Evolutionary conservation across 2,888 invertebrate genomes (phyloP).

Genomic region (Abscondita cerata): DNA sequence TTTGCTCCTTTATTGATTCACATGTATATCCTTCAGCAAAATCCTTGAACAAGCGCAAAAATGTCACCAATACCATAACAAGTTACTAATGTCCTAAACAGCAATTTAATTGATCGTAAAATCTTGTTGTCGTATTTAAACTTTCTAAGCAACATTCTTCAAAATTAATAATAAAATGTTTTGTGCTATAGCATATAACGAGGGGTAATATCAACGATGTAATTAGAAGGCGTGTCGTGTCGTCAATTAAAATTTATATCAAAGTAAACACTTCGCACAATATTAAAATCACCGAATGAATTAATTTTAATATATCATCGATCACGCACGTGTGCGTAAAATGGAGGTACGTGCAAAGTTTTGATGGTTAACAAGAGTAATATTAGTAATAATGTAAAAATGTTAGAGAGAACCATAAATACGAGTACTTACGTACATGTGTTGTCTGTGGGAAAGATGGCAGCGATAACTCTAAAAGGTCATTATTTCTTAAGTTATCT

Average conservation of each 20-base stretch:
- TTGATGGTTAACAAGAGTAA: background rate
- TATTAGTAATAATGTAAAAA: constrained; percentile 6
- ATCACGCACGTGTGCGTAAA: background rate
- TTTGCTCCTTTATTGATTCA: constrained; percentile 7
- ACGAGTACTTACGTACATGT: constrained; percentile 12
- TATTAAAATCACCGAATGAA: background rate
- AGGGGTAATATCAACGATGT: too few relatives aligned
- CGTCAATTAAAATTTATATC: too few relatives aligned
- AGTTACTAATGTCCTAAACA: constrained; percentile 30
- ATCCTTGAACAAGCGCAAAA: constrained; percentile 29
- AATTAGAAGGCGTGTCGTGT: too few relatives aligned
- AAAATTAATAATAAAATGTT: constrained; percentile 13
- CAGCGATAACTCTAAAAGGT: constrained; percentile 50
- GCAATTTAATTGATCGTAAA: constrained; percentile 30
- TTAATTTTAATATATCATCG: background rate
- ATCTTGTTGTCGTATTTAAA: constrained; percentile 23
- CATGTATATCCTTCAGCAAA: constrained; percentile 25
- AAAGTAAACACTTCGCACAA: background rate
- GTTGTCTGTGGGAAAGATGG: constrained; percentile 51
- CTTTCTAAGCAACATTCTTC: constrained; percentile 32
- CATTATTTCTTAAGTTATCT: constrained; percentile 50
- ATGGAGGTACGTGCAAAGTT: background rate
- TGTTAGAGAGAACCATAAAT: constrained; percentile 11
- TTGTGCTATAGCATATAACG: too few relatives aligned
- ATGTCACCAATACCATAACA: constrained; percentile 26